A percentile compares a stretch with the other conserved stretches of the same genome.
phyloP scores from a whole-genome alignment of 2,888 invertebrate species.

The Neoitamus cyanurus region DNA sequence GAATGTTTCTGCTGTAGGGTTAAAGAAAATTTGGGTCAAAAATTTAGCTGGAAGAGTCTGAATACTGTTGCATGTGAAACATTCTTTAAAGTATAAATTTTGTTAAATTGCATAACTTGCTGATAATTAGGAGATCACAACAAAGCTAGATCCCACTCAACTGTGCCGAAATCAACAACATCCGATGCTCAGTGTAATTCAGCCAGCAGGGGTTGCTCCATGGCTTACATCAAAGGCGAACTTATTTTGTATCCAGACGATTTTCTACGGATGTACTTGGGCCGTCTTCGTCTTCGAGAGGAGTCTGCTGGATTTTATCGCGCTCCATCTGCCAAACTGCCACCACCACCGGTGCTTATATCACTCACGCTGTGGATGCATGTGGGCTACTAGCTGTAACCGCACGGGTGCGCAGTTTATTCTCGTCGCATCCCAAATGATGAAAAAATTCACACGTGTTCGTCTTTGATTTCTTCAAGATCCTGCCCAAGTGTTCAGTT shows the following conservation, averaged over 20 bases:
- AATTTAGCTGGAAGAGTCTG: too few species aligned
- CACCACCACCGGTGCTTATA: not conserved
- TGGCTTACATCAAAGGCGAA: not conserved
- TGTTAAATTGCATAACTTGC: not conserved
- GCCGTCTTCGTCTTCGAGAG: not conserved
- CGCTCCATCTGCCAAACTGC: constrained; percentile 17
- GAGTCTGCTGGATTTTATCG: constrained; percentile 15
- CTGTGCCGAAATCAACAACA: not conserved
- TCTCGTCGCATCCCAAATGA: constrained; percentile 22
- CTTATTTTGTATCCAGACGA: not conserved
- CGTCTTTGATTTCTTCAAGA: constrained; percentile 43
- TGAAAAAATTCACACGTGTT: constrained; percentile 45
- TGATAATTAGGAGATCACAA: not conserved
- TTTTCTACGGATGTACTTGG: not conserved
- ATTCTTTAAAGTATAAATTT: not conserved
- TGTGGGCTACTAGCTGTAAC: constrained; percentile 26
- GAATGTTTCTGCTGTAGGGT: too few species aligned
- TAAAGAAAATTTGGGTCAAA: too few species aligned
- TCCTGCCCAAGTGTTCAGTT: constrained; percentile 44
- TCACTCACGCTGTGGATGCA: not conserved
- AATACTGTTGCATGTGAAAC: too few species aligned
- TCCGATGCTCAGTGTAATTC: not conserved
- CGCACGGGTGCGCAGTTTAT: constrained; percentile 43
- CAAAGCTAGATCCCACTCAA: not conserved
- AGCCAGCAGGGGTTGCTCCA: not conserved